phyloP scores from a whole-genome alignment of 1,140 invertebrate species.

The Patella vulgata region DNA sequence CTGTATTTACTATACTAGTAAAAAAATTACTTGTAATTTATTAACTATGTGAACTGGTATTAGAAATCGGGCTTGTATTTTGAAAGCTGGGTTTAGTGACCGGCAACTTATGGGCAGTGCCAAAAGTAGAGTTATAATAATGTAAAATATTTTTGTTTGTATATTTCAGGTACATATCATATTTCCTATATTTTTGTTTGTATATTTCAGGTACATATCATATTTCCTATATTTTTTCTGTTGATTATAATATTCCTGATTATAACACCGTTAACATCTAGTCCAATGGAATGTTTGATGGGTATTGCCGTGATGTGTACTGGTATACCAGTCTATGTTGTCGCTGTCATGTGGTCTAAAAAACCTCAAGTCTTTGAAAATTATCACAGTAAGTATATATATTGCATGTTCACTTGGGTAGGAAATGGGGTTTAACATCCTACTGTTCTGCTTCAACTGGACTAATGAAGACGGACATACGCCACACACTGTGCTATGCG shows the following conservation, averaged over 20 bases:
- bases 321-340: slow-evolving; percentile 87
- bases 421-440: too few relatives aligned
- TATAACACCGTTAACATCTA: slow-evolving; percentile 81
- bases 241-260: slow-evolving; percentile 83
- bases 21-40: not conserved
- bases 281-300: slow-evolving; percentile 82
- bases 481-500: too few relatives aligned
- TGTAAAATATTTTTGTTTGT: slow-evolving; percentile 7
- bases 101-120: not conserved
- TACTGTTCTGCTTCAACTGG: too few relatives aligned
- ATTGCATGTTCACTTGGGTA: not conserved
- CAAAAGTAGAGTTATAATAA: not conserved
- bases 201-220: slow-evolving; percentile 55
- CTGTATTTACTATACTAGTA: not conserved
- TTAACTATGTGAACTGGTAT: not conserved
- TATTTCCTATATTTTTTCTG: slow-evolving; percentile 84
- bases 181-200: slow-evolving; percentile 9
- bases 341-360: slow-evolving; percentile 83
- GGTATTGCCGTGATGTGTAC: slow-evolving; percentile 89
- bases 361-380: slow-evolving; percentile 77
- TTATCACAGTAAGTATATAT: slow-evolving; percentile 74
- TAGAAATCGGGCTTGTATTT: not conserved
- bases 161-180: not conserved
- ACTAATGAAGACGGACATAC: too few relatives aligned
- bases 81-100: not conserved